Base-by-base conservation (phyloP, 1,140 invertebrate genomes). In the Dysdera silvatica region DNA sequence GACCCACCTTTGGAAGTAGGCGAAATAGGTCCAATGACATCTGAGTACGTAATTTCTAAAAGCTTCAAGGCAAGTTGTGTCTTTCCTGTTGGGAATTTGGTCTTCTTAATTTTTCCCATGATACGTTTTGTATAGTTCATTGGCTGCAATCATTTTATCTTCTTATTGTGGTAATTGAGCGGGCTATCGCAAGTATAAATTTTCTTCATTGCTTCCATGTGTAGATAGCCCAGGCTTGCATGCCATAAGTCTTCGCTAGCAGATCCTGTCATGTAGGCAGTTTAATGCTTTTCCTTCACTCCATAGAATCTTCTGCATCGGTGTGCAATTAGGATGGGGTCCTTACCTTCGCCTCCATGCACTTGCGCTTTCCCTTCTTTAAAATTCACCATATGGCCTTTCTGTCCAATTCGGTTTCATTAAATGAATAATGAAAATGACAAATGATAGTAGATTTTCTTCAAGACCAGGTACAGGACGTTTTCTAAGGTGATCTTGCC, bases 11-110 rank as follows among this genome's bases (percentile, higher is more conserved):
- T 45, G 2, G 59, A 53, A 16, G 28, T 41, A 2, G 58, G 53
- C 37, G 35, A 31, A 7, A 69, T 69, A 31, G 63, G 63, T 28
- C 64, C 67, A 45, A 40, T 43, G 26, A 70, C 54, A 41, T 71
- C 67, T 7, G 23, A 32, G 40, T 70, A 67, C 18, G 66, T 35
- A 8, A 67, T 8, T 41, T 62, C 56, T 12, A 55, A 28, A 28
- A 48, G 4, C 6, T 28, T 52, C 1, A 18, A 12, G 10, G 49
- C 20, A 18, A 10, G 1, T 47, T 28, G 10, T 8, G 45, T 18
- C 18, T 5, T 40, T 24, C 20, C 31, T 37, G 33, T 41, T 16
- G 40, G 32, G 47, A 57, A 57, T 29, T 5, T 5, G 29, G 20
- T 57, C 14, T 32, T 23, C 20, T 53, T 49, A 60, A 57, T 49